These are phyloP conservation scores for Campylomormyrus tamandua DNA, from an alignment of 2,113 vertebrate genomes.

Conservation along the genomic window DNA sequence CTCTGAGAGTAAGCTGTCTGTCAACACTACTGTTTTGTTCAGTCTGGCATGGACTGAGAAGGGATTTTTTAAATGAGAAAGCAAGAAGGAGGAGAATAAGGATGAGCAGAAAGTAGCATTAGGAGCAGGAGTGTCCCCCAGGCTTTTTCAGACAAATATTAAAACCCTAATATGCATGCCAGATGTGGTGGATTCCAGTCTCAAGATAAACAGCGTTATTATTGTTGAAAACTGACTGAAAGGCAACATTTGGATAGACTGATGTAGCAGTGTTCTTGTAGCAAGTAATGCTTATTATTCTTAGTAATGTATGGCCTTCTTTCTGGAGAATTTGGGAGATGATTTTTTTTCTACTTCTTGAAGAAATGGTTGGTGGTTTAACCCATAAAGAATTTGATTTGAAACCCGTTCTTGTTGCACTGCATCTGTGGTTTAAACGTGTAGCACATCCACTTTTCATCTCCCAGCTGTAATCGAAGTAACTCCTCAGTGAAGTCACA, in stretches of 20 bases:
- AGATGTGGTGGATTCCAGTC: neutral
- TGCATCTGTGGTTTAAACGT: neutral
- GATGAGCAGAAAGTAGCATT: conserved; percentile 26
- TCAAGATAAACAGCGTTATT: neutral
- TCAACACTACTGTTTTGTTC: conserved; percentile 49
- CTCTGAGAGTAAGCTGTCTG: conserved; percentile 57
- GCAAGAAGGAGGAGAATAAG: conserved; percentile 3
- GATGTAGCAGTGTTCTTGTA: neutral
- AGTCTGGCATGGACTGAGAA: conserved; percentile 51
- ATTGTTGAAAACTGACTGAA: neutral
- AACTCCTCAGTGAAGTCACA: neutral
- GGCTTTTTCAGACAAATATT: neutral
- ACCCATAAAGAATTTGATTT: neutral
- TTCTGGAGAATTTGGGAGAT: neutral
- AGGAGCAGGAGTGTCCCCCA: neutral
- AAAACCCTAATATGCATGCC: neutral
- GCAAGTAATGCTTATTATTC: neutral
- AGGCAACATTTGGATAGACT: neutral
- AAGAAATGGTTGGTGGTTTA: neutral
- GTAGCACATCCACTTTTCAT: neutral
- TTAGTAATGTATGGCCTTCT: neutral
- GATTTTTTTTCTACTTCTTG: neutral
- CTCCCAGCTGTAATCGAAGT: neutral
- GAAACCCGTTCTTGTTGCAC: neutral
- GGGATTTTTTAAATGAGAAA: conserved; percentile 52